Conservation (phyloP, 1,140 invertebrate species). For the Heliconius congener region DNA sequence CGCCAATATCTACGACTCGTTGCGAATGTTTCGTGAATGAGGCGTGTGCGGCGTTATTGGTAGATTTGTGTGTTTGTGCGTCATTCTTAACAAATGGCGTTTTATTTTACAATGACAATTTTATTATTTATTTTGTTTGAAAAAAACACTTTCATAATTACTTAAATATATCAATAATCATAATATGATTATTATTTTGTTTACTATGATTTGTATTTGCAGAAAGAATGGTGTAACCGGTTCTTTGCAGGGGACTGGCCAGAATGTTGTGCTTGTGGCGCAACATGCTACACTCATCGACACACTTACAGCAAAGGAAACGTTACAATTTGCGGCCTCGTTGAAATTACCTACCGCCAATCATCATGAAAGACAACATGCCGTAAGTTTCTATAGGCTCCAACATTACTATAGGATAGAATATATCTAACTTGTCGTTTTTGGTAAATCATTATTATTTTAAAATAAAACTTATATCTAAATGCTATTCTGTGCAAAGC, state of each 20-base stretch:
- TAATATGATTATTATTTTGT: background rate
- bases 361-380: constrained; percentile 45
- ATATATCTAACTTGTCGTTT: too few relatives aligned
- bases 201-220: background rate
- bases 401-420: too few relatives aligned
- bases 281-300: constrained; percentile 87
- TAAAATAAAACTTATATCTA: too few relatives aligned
- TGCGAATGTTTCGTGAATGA: too few relatives aligned
- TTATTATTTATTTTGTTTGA: too few relatives aligned
- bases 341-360: constrained; percentile 81
- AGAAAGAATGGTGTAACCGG: constrained; percentile 67
- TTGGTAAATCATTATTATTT: too few relatives aligned
- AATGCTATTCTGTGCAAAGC: too few relatives aligned
- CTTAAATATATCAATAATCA: background rate
- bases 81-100: too few relatives aligned
- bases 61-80: too few relatives aligned
- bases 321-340: constrained; percentile 84
- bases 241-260: constrained; percentile 52
- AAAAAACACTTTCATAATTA: background rate
- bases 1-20: too few relatives aligned
- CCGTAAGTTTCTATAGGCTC: constrained; percentile 44
- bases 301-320: constrained; percentile 85
- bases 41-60: too few relatives aligned
- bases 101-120: too few relatives aligned
- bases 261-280: constrained; percentile 82